phyloP scores from a whole-genome alignment of 2,888 invertebrate species.

The Hypomecis punctinalis region DNA sequence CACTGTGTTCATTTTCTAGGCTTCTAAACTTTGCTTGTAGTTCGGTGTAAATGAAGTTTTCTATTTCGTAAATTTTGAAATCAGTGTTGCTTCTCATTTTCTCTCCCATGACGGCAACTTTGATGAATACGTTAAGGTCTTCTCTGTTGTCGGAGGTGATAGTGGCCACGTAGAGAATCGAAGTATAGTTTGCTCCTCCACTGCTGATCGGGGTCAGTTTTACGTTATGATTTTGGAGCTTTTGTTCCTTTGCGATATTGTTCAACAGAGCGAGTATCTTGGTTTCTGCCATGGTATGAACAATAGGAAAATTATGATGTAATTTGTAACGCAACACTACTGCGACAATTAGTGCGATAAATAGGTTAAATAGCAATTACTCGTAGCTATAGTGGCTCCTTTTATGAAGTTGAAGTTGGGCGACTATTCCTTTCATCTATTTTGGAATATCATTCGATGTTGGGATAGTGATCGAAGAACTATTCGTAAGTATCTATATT shows the following conservation, averaged over 20 bases:
- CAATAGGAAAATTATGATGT: no score
- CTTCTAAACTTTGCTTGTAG: conserved; percentile 35
- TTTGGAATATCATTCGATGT: no score
- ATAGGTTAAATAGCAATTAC: no score
- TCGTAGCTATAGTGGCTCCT: no score
- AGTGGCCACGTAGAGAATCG: conserved; percentile 51
- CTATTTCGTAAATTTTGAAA: conserved; percentile 35
- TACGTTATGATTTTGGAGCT: conserved; percentile 47
- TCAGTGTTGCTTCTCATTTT: conserved; percentile 24
- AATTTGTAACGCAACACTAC: no score
- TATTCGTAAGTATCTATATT: no score
- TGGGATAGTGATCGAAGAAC: no score
- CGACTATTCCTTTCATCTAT: no score
- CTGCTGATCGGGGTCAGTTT: conserved; percentile 51
- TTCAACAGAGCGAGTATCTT: conserved; percentile 46
- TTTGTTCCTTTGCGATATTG: conserved; percentile 50
- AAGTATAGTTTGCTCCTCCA: conserved; percentile 64
- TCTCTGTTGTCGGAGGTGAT: conserved; percentile 47
- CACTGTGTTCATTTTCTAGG: conserved; percentile 40
- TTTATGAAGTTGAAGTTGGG: no score
- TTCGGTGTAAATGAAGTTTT: conserved; percentile 41
- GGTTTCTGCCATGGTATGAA: conserved; percentile 50
- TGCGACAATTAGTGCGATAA: no score
- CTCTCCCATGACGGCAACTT: conserved; percentile 52
- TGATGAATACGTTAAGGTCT: conserved; percentile 58